Percentiles rank a stretch among this genome's conserved stretches.
phyloP scores from a whole-genome alignment of 2,113 vertebrate species.

The Zosterops japonicus region DNA sequence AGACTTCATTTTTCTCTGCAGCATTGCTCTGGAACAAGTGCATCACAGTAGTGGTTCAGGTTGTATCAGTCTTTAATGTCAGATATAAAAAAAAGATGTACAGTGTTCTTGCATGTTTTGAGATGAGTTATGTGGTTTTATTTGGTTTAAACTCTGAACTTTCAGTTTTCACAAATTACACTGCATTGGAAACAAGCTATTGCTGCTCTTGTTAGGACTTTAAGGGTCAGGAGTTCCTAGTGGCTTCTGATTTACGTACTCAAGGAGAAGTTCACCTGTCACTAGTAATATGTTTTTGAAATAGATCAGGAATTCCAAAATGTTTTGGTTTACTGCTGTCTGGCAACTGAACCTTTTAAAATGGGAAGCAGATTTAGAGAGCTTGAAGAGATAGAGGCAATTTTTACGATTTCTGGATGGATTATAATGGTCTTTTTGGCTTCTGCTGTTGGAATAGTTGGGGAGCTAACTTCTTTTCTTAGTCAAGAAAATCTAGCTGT shows the following conservation, averaged over 20 bases:
- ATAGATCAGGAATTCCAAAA: not conserved
- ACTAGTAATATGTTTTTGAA: not conserved
- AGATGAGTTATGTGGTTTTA: not conserved
- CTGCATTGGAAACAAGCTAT: not conserved
- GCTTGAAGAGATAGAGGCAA: not conserved
- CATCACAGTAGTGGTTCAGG: not conserved
- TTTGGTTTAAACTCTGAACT: not conserved
- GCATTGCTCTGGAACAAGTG: not conserved
- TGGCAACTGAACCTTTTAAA: constrained; percentile 1
- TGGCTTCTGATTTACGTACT: not conserved
- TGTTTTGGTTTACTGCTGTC: not conserved
- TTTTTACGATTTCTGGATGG: not conserved
- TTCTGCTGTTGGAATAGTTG: not conserved
- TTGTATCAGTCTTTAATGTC: not conserved
- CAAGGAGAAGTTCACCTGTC: not conserved
- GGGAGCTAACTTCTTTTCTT: not conserved
- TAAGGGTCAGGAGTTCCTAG: not conserved
- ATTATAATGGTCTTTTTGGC: not conserved
- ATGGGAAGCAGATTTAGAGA: not conserved
- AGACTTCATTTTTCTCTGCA: not conserved
- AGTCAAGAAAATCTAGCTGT: not conserved
- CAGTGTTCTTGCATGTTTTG: not conserved
- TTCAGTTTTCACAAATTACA: not conserved
- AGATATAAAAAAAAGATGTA: not conserved
- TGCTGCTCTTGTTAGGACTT: not conserved